phyloP scores from a whole-genome alignment of 2,113 vertebrate genomes.

The Pyxicephalus adspersus region DNA sequence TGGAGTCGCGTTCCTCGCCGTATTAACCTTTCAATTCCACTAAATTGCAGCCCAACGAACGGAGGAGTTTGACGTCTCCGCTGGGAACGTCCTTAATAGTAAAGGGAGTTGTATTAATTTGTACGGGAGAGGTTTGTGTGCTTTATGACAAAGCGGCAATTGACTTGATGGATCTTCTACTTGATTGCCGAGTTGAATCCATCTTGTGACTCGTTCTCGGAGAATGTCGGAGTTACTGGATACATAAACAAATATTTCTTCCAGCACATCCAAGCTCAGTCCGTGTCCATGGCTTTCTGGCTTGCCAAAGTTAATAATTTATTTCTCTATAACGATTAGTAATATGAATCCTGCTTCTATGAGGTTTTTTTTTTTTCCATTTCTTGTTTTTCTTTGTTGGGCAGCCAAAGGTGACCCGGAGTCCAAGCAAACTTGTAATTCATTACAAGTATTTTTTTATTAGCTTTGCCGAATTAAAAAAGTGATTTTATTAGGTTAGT shows the following conservation, averaged over 20 bases:
- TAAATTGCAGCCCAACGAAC: conserved; percentile 13
- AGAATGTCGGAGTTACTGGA: not conserved
- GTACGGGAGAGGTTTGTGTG: not conserved
- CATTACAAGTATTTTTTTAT: conserved; percentile 28
- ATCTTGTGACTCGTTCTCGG: not conserved
- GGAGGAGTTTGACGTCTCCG: not conserved
- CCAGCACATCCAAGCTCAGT: not conserved
- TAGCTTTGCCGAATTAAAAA: conserved; percentile 33
- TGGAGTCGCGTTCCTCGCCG: not conserved
- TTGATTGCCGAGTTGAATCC: not conserved
- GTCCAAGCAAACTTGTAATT: conserved; percentile 22
- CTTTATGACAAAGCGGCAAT: not conserved
- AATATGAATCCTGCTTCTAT: not conserved
- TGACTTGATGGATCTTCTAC: not conserved
- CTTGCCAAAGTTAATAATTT: not conserved
- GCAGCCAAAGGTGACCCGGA: conserved; percentile 14
- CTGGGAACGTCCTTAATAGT: not conserved
- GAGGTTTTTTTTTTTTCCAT: not conserved
- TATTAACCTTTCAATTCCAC: conserved; percentile 36
- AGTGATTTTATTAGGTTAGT: not conserved
- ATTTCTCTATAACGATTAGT: not conserved
- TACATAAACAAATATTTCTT: not conserved
- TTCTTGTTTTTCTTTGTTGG: conserved; percentile 1
- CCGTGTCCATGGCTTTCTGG: not conserved
- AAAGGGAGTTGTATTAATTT: not conserved